Evolutionary conservation across 2,888 invertebrate species (phyloP), one percentile per base, ranked within the genome.

Genomic region (Helleia helle): DNA sequence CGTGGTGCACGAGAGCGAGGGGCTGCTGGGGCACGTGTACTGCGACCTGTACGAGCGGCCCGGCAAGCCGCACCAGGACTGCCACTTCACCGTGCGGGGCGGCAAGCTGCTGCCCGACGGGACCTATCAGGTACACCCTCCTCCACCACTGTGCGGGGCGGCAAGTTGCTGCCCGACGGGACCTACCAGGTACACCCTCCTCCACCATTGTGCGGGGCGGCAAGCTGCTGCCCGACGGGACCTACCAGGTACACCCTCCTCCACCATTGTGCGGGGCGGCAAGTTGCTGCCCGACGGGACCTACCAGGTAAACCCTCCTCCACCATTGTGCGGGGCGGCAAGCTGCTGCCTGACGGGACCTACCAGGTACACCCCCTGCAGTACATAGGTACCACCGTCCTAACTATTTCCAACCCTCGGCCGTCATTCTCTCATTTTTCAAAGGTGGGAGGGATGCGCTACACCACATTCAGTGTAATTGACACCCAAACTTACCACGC

Each of bases 231-330:
- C 80, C 87, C 14, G 93, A 93, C n/a, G 99, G 99, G 77, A 94
- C 95, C 3, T 92, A 94, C 72, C 97, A 97, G 84, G 99, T n/a
- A n/a, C n/a, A n/a, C n/a, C 99, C 72, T 99, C 99, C 61, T 99
- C 99, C 74, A 99, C 97, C 79, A 99, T 99, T 0, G 97, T 99
- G 52, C 92, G 93, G 63, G 99, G 99, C 6, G 98, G 99, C 4
- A 92, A 94, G 68, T 71, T 87, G 73, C 86, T 97, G 39, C 80
- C 87, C 14, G 93, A 93, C n/a, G 99, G 99, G 77, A 94, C 95
- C 3, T 92, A 94, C 72, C 97, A 97, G 84, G 99, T n/a, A n/a
- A n/a, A n/a, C n/a, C 99, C 72, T 99, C 99, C 61, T 99, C 99
- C 74, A 99, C 97, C 79, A 99, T 99, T 0, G 97, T 99, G 52